A percentile compares a stretch with the other conserved stretches of the same genome.
These are phyloP conservation scores for Strigamia crassipes DNA, from an alignment of 2,888 invertebrate genomes.

Conservation along the genomic window DNA sequence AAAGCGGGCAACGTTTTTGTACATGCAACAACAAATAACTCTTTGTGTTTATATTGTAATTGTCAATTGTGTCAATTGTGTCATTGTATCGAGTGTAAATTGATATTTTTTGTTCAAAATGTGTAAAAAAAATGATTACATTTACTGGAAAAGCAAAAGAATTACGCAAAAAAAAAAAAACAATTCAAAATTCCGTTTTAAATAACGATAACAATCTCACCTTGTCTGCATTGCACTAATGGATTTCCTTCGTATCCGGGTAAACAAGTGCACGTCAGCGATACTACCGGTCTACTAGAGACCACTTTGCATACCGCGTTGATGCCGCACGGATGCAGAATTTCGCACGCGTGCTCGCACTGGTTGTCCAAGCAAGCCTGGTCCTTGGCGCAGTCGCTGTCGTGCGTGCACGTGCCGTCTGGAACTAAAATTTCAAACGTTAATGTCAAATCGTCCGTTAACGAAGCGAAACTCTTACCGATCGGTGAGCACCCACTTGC, in stretches of 20 bases:
- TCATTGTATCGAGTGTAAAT: neutral
- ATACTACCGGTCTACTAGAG: slow-evolving; percentile 75
- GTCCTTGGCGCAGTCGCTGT: slow-evolving; percentile 78
- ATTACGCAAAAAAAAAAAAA: neutral
- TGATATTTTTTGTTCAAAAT: neutral
- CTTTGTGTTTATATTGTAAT: neutral
- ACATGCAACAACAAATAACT: neutral
- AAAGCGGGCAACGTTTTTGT: slow-evolving; percentile 1
- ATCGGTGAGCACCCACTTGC: slow-evolving; percentile 47
- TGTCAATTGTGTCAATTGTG: neutral
- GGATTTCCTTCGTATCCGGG: slow-evolving; percentile 86
- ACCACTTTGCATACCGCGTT: slow-evolving; percentile 80
- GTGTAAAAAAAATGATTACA: slow-evolving; percentile 41
- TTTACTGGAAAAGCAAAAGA: slow-evolving; percentile 55
- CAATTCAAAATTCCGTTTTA: neutral
- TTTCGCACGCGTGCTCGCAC: slow-evolving; percentile 78
- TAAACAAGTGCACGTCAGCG: slow-evolving; percentile 72
- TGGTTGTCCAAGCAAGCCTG: slow-evolving; percentile 78
- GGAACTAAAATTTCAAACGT: slow-evolving; percentile 13
- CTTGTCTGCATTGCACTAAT: slow-evolving; percentile 74
- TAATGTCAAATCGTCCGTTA: neutral
- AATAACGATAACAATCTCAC: slow-evolving; percentile 52
- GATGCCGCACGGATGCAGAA: slow-evolving; percentile 81
- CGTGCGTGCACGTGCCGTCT: slow-evolving; percentile 66
- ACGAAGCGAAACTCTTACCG: neutral